Percentiles rank a stretch among this genome's conserved stretches.
These are phyloP conservation scores for Saimiri boliviensis DNA, from an alignment of 2,113 vertebrate species.

Conservation along the genomic window DNA sequence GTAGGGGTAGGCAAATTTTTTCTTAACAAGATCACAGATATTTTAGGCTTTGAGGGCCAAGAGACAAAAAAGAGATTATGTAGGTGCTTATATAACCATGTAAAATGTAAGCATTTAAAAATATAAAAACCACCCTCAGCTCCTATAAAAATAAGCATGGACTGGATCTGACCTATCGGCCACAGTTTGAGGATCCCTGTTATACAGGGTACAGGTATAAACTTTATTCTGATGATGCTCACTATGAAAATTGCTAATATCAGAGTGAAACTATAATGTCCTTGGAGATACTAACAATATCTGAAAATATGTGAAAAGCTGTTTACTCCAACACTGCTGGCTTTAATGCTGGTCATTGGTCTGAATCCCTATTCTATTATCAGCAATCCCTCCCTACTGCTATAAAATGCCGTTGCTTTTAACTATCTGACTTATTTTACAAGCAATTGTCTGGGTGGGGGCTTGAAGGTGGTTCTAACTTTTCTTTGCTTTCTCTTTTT, in stretches of 20 bases:
- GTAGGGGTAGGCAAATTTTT: background rate
- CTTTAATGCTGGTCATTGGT: background rate
- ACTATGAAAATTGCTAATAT: background rate
- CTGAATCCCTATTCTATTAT: background rate
- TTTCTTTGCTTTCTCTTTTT: background rate
- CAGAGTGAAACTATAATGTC: background rate
- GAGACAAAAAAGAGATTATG: background rate
- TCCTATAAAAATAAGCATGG: background rate
- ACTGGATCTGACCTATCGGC: background rate
- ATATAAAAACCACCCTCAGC: background rate
- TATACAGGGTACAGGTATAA: background rate
- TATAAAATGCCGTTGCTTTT: background rate
- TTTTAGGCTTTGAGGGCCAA: background rate
- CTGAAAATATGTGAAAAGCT: background rate
- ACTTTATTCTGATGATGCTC: background rate
- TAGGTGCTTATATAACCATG: background rate
- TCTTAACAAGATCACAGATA: background rate
- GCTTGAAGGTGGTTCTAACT: background rate
- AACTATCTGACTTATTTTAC: background rate
- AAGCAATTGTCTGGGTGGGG: background rate
- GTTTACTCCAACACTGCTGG: background rate
- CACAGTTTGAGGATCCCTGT: background rate
- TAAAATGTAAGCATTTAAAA: constrained; percentile 35
- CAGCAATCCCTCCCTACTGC: too few relatives aligned
- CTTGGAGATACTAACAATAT: too few relatives aligned